Evolutionary conservation across 1,140 invertebrate genomes (phyloP).

Genomic region (Trichomalopsis sarcophagae): DNA sequence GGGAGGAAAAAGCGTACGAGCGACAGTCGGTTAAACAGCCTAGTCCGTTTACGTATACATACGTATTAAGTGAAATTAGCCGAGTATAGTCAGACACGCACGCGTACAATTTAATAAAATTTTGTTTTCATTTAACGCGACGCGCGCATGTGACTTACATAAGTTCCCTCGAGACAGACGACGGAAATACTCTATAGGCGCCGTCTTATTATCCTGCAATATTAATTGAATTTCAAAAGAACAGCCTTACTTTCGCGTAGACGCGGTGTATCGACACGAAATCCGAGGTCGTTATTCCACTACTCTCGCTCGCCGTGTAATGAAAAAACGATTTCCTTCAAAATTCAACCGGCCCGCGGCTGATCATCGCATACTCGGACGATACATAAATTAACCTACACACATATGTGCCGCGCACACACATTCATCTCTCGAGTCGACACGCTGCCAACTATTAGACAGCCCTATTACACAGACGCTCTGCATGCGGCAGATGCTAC

Average conservation of each 20-base stretch:
- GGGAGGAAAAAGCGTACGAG: neutral
- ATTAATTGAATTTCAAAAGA: too few relatives aligned
- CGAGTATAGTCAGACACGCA: neutral
- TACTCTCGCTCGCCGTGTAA: too few relatives aligned
- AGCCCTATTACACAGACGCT: constrained; percentile 20
- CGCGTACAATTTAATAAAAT: neutral
- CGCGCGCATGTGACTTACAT: too few relatives aligned
- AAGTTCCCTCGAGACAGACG: neutral
- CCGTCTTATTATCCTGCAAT: too few relatives aligned
- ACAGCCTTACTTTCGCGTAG: too few relatives aligned
- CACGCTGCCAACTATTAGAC: constrained; percentile 21
- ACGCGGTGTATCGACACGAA: too few relatives aligned
- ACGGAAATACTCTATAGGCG: neutral
- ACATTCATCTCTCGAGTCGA: constrained; percentile 9
- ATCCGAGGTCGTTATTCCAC: too few relatives aligned
- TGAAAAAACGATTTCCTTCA: too few relatives aligned
- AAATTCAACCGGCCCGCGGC: too few relatives aligned
- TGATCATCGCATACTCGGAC: too few relatives aligned
- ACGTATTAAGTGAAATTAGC: neutral
- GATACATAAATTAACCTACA: too few relatives aligned
- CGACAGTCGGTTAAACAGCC: neutral
- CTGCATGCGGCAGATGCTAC: constrained; percentile 39
- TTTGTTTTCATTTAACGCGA: neutral
- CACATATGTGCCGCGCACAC: neutral
- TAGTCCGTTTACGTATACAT: neutral